Percentiles rank a stretch among this genome's conserved stretches.
These are phyloP conservation scores for Diplosoma virens DNA, from an alignment of 23 tunicate species.

Conservation along the genomic window DNA sequence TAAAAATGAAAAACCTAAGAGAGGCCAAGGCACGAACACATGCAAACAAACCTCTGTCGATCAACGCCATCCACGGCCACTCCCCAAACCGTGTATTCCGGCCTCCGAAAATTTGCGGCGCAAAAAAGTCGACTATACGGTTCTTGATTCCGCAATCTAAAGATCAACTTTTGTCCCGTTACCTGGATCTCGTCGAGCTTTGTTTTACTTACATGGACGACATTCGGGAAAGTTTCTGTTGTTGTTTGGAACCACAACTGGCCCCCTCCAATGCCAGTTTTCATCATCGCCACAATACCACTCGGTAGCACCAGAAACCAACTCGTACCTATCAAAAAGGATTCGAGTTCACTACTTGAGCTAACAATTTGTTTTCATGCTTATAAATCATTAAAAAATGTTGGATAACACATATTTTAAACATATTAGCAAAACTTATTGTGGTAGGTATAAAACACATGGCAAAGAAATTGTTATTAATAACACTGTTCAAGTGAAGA, in stretches of 20 bases:
- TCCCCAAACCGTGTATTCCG: slow-evolving; percentile 43
- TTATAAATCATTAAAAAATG: too few relatives aligned
- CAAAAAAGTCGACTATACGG: background rate
- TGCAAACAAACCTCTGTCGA: slow-evolving; percentile 28
- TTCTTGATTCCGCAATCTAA: slow-evolving; percentile 63
- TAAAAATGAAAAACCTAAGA: too few relatives aligned
- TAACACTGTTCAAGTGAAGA: too few relatives aligned
- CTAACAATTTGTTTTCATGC: too few relatives aligned
- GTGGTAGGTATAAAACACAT: too few relatives aligned
- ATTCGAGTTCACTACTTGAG: too few relatives aligned
- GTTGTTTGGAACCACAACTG: background rate
- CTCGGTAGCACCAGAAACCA: slow-evolving; percentile 50
- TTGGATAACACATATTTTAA: too few relatives aligned
- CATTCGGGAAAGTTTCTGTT: slow-evolving; percentile 60
- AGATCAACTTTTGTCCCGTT: background rate
- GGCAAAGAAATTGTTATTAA: too few relatives aligned
- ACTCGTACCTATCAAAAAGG: slow-evolving; percentile 65
- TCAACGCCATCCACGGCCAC: slow-evolving; percentile 81
- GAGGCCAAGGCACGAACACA: too few relatives aligned
- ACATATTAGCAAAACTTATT: too few relatives aligned
- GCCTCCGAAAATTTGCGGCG: slow-evolving; percentile 31
- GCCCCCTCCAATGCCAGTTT: slow-evolving; percentile 26
- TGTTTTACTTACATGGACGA: slow-evolving; percentile 28
- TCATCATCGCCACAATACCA: slow-evolving; percentile 71
- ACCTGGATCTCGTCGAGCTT: background rate